A percentile compares a stretch with the other conserved stretches of the same genome.
Evolutionary conservation across 2,113 vertebrate species (phyloP).

Genomic region (Pseudorectes ferrugineus): DNA sequence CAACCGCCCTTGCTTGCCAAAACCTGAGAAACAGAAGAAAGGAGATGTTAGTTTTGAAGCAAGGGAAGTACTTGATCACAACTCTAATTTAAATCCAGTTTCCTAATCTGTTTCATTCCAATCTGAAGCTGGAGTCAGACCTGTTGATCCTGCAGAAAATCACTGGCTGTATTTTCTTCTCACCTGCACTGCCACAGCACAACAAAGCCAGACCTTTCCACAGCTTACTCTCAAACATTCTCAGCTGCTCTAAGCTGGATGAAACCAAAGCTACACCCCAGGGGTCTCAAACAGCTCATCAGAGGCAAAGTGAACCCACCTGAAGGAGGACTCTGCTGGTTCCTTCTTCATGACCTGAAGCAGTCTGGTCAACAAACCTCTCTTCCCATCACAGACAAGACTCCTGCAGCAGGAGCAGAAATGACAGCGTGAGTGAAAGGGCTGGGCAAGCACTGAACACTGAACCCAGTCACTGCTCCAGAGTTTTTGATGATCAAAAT

Average conservation of each 20-base stretch:
- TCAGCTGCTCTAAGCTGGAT: background rate
- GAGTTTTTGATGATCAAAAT: background rate
- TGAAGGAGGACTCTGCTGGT: conserved; percentile 95
- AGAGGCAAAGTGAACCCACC: conserved; percentile 65
- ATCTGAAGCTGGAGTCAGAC: background rate
- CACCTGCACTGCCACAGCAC: background rate
- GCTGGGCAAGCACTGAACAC: background rate
- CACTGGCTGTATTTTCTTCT: background rate
- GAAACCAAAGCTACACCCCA: background rate
- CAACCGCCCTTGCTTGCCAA: conserved; percentile 97
- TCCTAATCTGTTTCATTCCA: background rate
- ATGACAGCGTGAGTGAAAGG: background rate
- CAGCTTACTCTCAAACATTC: background rate
- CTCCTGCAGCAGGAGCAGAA: conserved; percentile 71
- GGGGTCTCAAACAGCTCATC: background rate
- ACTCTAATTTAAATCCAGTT: background rate
- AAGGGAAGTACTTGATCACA: background rate
- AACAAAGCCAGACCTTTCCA: background rate
- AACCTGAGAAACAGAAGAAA: conserved; percentile 76
- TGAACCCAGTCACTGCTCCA: background rate
- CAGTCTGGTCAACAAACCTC: conserved; percentile 90
- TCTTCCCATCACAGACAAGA: conserved; percentile 95
- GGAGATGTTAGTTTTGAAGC: background rate
- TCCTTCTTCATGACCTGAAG: conserved; percentile 98
- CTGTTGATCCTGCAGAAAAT: background rate